Percentiles rank a stretch among this genome's conserved stretches.
Conservation (phyloP, 2,888 invertebrate genomes). For the Pediacus dermestoides region DNA sequence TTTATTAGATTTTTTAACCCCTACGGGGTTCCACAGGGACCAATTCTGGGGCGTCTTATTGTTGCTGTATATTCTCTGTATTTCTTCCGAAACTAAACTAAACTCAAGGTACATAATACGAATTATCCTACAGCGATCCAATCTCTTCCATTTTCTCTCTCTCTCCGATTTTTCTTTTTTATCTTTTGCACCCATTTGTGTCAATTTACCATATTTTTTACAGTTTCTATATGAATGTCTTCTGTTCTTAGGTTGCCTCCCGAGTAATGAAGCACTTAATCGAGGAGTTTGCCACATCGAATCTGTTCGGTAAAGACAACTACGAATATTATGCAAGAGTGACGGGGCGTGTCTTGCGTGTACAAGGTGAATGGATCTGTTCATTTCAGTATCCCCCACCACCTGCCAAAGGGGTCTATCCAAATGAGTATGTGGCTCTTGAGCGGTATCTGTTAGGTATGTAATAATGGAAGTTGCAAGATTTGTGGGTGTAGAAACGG, state of each 20-base stretch:
- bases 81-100: no score
- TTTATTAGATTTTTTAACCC: no score
- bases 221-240: constrained; percentile 7
- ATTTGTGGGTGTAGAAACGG: no score
- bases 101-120: no score
- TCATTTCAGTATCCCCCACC: constrained; percentile 86
- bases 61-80: no score
- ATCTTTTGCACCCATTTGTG: no score
- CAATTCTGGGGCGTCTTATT: no score
- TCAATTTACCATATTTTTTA: neutral
- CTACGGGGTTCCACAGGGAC: no score
- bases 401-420: constrained; percentile 61
- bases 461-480: no score
- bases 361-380: constrained; percentile 94
- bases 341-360: constrained; percentile 86
- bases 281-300: constrained; percentile 93
- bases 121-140: no score
- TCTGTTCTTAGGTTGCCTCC: constrained; percentile 73
- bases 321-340: constrained; percentile 95
- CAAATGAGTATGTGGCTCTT: constrained; percentile 55
- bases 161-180: no score
- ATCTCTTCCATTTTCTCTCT: no score
- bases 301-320: constrained; percentile 90
- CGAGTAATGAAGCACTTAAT: constrained; percentile 95
- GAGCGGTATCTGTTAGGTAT: constrained; percentile 48